phyloP scores from a whole-genome alignment of 2,797 vertebrate species.

The Thamnophis elegans region DNA sequence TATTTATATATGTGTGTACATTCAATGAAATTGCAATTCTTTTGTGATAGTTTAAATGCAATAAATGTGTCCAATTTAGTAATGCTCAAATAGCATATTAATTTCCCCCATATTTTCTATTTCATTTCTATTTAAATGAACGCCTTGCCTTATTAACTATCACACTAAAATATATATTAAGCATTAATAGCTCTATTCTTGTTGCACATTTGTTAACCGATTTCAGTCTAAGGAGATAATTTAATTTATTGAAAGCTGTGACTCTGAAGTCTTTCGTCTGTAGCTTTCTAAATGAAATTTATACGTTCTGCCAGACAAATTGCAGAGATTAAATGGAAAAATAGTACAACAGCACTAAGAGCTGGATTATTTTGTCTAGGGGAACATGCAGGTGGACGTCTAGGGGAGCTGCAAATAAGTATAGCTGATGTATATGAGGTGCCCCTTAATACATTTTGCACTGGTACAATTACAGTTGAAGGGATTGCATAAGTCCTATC shows the following conservation, averaged over 20 bases:
- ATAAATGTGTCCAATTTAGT: constrained; percentile 55
- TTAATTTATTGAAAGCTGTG: constrained; percentile 27
- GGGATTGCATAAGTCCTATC: background rate
- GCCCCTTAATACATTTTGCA: background rate
- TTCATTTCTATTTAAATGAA: constrained; percentile 36
- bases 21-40: constrained; percentile 35
- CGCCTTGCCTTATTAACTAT: constrained; percentile 34
- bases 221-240: constrained; percentile 16
- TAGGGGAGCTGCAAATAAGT: background rate
- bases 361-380: background rate
- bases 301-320: background rate
- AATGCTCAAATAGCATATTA: constrained; percentile 33
- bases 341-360: background rate
- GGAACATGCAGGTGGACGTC: background rate
- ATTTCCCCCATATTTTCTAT: constrained; percentile 36
- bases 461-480: background rate
- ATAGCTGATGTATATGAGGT: background rate
- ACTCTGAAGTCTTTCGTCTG: background rate
- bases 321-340: background rate
- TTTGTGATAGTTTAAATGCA: constrained; percentile 46
- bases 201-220: constrained; percentile 22
- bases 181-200: constrained; percentile 19
- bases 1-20: constrained; percentile 46
- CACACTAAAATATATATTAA: constrained; percentile 25
- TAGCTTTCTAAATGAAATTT: background rate